These are phyloP conservation scores for Heterodera carotae DNA, from an alignment of 1,140 invertebrate species.

Conservation along the genomic window DNA sequence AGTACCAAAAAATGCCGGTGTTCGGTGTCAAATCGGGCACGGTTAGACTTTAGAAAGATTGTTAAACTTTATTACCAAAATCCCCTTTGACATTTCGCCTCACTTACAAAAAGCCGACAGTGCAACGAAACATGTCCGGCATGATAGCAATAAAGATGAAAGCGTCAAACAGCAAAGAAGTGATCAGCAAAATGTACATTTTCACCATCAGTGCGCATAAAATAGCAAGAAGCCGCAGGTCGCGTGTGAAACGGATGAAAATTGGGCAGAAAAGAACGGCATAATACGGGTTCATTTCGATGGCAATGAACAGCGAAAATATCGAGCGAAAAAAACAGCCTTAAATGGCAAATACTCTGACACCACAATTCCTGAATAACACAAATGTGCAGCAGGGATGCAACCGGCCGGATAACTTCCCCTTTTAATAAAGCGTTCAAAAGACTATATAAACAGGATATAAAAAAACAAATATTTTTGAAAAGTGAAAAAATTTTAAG, in stretches of 20 bases:
- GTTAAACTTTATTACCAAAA: slow-evolving; percentile 43
- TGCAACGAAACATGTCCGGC: slow-evolving; percentile 71
- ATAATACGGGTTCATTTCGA: slow-evolving; percentile 41
- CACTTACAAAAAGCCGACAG: slow-evolving; percentile 82
- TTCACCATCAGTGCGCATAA: slow-evolving; percentile 41
- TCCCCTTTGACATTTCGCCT: slow-evolving; percentile 37
- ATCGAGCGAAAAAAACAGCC: slow-evolving; percentile 41
- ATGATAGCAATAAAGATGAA: not conserved
- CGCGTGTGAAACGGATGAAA: slow-evolving; percentile 29
- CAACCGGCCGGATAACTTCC: no score
- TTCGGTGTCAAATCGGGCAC: slow-evolving; percentile 93
- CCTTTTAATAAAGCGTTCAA: no score
- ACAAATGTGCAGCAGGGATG: no score
- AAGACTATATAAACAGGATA: no score
- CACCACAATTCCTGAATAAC: no score
- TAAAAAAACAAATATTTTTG: no score
- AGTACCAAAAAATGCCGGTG: slow-evolving; percentile 98
- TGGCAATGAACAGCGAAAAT: slow-evolving; percentile 40
- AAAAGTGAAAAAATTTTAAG: no score
- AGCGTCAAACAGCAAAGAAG: slow-evolving; percentile 50
- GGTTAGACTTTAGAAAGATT: slow-evolving; percentile 66
- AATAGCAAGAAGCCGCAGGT: not conserved
- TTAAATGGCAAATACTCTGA: slow-evolving; percentile 24
- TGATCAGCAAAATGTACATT: slow-evolving; percentile 57
- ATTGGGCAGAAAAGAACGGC: slow-evolving; percentile 39